Evolutionary conservation across 2,888 invertebrate species (phyloP).

Genomic region (Protodeltote pygarga): DNA sequence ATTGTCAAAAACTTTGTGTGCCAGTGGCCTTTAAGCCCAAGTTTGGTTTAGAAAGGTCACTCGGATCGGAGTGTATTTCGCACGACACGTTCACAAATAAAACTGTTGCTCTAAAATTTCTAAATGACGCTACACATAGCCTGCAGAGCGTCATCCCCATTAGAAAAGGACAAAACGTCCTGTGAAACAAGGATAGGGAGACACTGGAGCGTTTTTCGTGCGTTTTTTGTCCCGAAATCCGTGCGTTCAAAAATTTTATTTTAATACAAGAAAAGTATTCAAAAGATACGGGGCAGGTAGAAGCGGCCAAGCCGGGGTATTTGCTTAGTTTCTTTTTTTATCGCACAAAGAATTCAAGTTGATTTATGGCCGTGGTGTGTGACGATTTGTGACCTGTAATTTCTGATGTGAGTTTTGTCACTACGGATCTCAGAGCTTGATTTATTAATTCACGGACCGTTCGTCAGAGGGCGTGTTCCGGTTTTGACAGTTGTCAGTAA

Average conservation of each 20-base stretch:
- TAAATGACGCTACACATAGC: constrained; percentile 67
- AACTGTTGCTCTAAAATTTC: constrained; percentile 63
- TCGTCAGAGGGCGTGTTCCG: constrained; percentile 68
- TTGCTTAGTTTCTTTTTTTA: constrained; percentile 83
- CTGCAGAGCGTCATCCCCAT: constrained; percentile 67
- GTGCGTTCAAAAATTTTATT: constrained; percentile 84
- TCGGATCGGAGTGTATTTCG: constrained; percentile 46
- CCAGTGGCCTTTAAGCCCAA: constrained; percentile 44
- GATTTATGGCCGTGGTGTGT: constrained; percentile 81
- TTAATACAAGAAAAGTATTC: constrained; percentile 85
- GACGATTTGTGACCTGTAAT: constrained; percentile 86
- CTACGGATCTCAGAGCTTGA: constrained; percentile 74
- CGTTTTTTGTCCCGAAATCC: constrained; percentile 83
- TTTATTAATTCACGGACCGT: constrained; percentile 78
- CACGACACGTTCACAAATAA: constrained; percentile 51
- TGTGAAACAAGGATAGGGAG: constrained; percentile 58
- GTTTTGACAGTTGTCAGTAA: constrained; percentile 76
- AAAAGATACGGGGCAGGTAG: constrained; percentile 85
- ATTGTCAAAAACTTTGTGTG: constrained; percentile 49
- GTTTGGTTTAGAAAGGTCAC: constrained; percentile 39
- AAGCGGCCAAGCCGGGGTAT: constrained; percentile 72
- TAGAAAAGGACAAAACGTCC: constrained; percentile 60
- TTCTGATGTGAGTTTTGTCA: constrained; percentile 84
- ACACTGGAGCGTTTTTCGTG: constrained; percentile 80
- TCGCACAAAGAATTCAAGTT: constrained; percentile 79